Conservation (phyloP, 2,888 invertebrate genomes). For the Acrobasis suavella region DNA sequence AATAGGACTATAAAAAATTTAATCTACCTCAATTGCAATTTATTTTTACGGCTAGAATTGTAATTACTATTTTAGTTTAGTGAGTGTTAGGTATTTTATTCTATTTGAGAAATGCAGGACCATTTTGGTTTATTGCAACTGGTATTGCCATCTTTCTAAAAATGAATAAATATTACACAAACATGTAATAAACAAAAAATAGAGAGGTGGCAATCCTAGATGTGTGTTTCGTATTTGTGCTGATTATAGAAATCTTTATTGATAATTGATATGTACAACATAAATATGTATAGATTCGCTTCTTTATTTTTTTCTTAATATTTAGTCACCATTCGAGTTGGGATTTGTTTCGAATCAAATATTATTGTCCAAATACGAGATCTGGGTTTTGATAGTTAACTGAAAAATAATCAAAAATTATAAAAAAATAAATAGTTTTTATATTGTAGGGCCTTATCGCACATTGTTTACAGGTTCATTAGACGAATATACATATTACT, state of each 20-base stretch:
- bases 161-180: constrained; percentile 4
- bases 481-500: constrained; percentile 52
- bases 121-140: constrained; percentile 41
- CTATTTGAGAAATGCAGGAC: constrained; percentile 60
- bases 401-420: constrained; percentile 41
- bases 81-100: constrained; percentile 66
- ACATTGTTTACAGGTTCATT: constrained; percentile 37
- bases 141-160: constrained; percentile 39
- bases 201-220: constrained; percentile 44
- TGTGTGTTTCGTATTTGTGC: constrained; percentile 62
- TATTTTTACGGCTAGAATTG: constrained; percentile 74
- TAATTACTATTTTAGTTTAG: constrained; percentile 77
- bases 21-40: constrained; percentile 81
- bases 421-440: constrained; percentile 34
- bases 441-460: constrained; percentile 48
- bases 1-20: constrained; percentile 82
- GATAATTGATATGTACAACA: constrained; percentile 59
- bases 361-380: constrained; percentile 44
- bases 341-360: constrained; percentile 38
- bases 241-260: constrained; percentile 68
- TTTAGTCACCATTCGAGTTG: constrained; percentile 46
- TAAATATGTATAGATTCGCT: constrained; percentile 65
- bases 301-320: constrained; percentile 49
- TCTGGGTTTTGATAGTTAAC: constrained; percentile 49
- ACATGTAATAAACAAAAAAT: too few relatives aligned